Percentiles rank a stretch among this genome's conserved stretches.
Conservation (phyloP, 2,797 vertebrate genomes). For the Anabacerthia variegaticeps region DNA sequence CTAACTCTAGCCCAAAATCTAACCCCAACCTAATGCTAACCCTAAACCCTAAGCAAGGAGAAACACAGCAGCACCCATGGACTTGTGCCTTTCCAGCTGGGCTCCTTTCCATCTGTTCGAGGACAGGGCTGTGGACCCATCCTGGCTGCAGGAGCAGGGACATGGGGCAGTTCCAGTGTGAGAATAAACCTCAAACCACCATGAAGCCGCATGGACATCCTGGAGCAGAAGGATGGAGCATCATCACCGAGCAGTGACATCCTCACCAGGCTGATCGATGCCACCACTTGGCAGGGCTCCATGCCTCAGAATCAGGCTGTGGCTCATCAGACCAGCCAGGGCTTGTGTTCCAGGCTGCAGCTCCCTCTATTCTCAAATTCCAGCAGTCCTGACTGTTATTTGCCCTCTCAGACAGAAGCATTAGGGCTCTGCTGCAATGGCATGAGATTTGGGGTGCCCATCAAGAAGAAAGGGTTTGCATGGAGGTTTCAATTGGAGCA, state of each 20-base stretch:
- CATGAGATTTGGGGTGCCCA: neutral
- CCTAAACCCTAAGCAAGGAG: neutral
- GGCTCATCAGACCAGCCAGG: neutral
- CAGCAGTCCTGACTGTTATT: neutral
- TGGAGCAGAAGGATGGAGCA: neutral
- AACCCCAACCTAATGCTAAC: rapidly evolving
- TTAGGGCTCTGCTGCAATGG: neutral
- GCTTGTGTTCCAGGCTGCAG: neutral
- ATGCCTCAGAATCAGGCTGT: neutral
- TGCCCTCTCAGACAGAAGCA: neutral
- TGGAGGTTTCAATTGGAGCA: neutral
- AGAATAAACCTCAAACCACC: neutral
- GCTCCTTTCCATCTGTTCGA: neutral
- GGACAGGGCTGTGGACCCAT: neutral
- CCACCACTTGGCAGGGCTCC: neutral
- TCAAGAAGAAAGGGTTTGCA: neutral
- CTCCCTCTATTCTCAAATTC: neutral
- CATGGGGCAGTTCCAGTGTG: neutral
- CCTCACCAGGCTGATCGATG: neutral
- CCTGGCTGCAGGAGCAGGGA: neutral
- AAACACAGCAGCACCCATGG: neutral
- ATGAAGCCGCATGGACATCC: neutral
- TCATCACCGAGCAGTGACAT: neutral
- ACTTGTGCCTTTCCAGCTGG: neutral
- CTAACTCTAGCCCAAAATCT: neutral